Evolutionary conservation across 2,113 vertebrate genomes (phyloP).

Genomic region (Takifugu bimaculatus): DNA sequence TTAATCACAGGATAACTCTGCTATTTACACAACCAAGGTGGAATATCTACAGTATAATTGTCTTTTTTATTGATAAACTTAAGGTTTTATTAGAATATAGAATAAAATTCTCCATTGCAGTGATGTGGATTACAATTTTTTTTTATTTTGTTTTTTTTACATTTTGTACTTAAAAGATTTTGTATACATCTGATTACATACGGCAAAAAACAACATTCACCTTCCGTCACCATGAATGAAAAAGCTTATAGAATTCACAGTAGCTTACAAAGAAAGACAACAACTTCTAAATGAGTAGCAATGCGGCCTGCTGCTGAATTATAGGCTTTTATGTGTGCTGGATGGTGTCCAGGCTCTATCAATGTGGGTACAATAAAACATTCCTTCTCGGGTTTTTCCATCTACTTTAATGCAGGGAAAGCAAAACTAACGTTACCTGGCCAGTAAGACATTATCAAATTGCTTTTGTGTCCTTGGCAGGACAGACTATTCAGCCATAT

Average conservation of each 20-base stretch:
- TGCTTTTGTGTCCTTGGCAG: slow-evolving; percentile 10
- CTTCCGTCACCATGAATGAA: slow-evolving; percentile 27
- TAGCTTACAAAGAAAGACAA: slow-evolving; percentile 17
- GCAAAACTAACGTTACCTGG: slow-evolving; percentile 39
- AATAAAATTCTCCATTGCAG: background rate
- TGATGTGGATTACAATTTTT: background rate
- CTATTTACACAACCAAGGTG: too few relatives aligned
- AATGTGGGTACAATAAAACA: background rate
- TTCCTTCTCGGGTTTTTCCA: slow-evolving; percentile 11
- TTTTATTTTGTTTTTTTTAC: too few relatives aligned
- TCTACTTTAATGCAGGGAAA: slow-evolving; percentile 37
- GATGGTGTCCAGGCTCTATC: background rate
- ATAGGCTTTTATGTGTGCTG: background rate
- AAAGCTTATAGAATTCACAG: slow-evolving; percentile 8
- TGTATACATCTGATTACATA: background rate
- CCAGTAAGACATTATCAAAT: slow-evolving; percentile 27
- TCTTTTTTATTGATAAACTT: too few relatives aligned
- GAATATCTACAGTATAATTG: too few relatives aligned
- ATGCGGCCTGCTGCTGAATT: slow-evolving; percentile 7
- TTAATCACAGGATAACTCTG: too few relatives aligned
- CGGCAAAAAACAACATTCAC: slow-evolving; percentile 2
- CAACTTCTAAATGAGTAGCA: background rate
- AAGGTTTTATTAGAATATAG: background rate
- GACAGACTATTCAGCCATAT: background rate
- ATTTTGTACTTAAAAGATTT: slow-evolving; percentile 3